Conservation (phyloP, 2,797 vertebrate genomes). For the Enteromius unitaeniatus region DNA sequence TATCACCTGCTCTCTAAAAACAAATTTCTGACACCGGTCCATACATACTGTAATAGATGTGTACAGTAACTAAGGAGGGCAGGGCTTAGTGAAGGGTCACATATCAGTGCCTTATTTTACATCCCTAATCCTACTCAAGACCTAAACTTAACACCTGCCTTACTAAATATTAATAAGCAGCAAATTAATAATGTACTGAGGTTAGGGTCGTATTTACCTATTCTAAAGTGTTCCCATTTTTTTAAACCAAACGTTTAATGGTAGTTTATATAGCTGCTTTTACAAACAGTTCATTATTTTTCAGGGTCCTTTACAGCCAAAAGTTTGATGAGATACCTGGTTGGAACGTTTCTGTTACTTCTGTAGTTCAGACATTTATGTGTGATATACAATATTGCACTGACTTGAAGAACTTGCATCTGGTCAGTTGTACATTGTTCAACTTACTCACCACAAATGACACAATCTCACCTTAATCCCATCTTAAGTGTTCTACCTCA, state of each 20-base stretch:
- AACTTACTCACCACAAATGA: neutral
- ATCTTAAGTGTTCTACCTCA: slow-evolving; percentile 19
- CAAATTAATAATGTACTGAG: too few relatives aligned
- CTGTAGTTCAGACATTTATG: neutral
- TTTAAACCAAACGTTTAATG: neutral
- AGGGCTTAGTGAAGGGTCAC: too few relatives aligned
- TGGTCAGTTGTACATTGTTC: neutral
- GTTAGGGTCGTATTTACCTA: too few relatives aligned
- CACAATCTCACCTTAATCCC: neutral
- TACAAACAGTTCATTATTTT: neutral
- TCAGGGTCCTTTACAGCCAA: neutral
- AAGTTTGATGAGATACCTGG: neutral
- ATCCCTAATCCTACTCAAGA: too few relatives aligned
- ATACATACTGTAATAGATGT: too few relatives aligned
- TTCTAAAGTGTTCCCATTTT: neutral
- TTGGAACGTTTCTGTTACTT: neutral
- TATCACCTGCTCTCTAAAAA: too few relatives aligned
- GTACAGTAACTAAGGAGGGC: too few relatives aligned
- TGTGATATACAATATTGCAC: neutral
- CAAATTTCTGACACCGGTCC: too few relatives aligned
- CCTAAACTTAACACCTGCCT: too few relatives aligned
- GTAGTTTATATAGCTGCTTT: neutral
- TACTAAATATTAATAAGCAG: too few relatives aligned
- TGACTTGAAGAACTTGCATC: neutral
- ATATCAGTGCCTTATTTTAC: too few relatives aligned